Conservation (phyloP, 2,797 vertebrate genomes). For the Selene dorsalis region DNA sequence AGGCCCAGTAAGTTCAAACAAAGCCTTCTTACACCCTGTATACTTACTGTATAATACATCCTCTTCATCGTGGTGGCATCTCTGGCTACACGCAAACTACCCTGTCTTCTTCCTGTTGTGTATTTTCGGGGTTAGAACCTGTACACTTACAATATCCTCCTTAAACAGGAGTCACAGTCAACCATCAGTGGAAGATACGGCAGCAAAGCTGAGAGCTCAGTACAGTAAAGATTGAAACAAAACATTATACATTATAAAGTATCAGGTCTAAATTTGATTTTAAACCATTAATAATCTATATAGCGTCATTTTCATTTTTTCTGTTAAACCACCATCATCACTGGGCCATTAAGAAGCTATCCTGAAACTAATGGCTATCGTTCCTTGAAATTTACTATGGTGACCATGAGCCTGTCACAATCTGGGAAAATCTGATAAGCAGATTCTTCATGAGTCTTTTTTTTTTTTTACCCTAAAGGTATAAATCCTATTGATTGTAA, state of each 20-base stretch:
- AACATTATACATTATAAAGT: neutral
- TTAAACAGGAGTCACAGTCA: too few species aligned
- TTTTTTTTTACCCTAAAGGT: neutral
- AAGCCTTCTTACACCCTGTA: too few species aligned
- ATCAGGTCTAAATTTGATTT: neutral
- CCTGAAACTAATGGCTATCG: neutral
- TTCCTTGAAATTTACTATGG: neutral
- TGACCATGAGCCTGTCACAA: neutral
- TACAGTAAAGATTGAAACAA: too few species aligned
- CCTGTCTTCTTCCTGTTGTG: too few species aligned
- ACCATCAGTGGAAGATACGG: too few species aligned
- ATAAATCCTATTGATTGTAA: neutral
- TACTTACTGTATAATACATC: neutral
- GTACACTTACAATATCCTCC: neutral
- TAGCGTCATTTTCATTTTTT: neutral
- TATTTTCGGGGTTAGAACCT: neutral
- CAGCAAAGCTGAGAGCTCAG: too few species aligned
- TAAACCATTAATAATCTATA: neutral
- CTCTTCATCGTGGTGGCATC: too few species aligned
- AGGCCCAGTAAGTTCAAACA: neutral
- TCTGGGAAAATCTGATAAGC: neutral
- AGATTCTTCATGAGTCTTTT: neutral
- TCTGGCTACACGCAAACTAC: too few species aligned
- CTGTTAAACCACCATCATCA: neutral
- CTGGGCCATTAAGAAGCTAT: neutral